A percentile compares a stretch with the other conserved stretches of the same genome.
Conservation (phyloP, 1,140 invertebrate species). For the Drosophila tani region DNA sequence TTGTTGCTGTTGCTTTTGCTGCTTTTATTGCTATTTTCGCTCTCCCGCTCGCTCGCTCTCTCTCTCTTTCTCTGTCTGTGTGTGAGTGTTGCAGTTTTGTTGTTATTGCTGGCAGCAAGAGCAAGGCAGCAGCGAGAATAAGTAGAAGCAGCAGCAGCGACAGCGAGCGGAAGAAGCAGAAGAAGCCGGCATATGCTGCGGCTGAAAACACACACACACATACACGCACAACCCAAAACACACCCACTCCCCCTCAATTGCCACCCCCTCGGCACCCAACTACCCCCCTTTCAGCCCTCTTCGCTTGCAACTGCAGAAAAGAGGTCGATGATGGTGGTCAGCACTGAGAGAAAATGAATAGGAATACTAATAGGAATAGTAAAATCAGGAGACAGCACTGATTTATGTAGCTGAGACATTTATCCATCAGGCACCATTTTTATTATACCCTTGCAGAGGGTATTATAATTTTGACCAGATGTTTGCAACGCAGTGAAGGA, state of each 20-base stretch:
- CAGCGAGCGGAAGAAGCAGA: slow-evolving; percentile 49
- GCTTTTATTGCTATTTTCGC: slow-evolving; percentile 59
- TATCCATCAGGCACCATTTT: too few relatives aligned
- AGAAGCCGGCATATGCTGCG: slow-evolving; percentile 81
- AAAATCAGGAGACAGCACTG: too few relatives aligned
- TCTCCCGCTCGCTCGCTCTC: slow-evolving; percentile 39
- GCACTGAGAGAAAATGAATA: slow-evolving; percentile 6
- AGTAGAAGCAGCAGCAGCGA: slow-evolving; percentile 53
- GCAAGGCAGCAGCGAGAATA: slow-evolving; percentile 64
- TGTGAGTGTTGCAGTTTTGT: slow-evolving; percentile 54
- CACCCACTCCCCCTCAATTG: slow-evolving; percentile 20
- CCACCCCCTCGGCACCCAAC: slow-evolving; percentile 11
- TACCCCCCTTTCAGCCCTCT: slow-evolving; percentile 2
- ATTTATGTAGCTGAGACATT: neutral
- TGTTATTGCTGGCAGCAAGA: slow-evolving; percentile 63
- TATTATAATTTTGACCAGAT: too few relatives aligned
- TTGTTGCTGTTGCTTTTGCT: slow-evolving; percentile 65
- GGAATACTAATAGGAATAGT: neutral
- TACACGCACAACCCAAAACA: slow-evolving; percentile 7
- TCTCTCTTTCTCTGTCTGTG: slow-evolving; percentile 29
- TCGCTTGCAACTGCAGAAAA: slow-evolving; percentile 68
- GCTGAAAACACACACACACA: slow-evolving; percentile 36
- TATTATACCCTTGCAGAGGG: too few relatives aligned
- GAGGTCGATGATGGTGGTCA: slow-evolving; percentile 77
- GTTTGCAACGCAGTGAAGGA: too few relatives aligned